Percentiles rank a stretch among this genome's conserved stretches.
These are phyloP conservation scores for Tetramorium parvispinum DNA, from an alignment of 1,140 invertebrate genomes.

Conservation along the genomic window DNA sequence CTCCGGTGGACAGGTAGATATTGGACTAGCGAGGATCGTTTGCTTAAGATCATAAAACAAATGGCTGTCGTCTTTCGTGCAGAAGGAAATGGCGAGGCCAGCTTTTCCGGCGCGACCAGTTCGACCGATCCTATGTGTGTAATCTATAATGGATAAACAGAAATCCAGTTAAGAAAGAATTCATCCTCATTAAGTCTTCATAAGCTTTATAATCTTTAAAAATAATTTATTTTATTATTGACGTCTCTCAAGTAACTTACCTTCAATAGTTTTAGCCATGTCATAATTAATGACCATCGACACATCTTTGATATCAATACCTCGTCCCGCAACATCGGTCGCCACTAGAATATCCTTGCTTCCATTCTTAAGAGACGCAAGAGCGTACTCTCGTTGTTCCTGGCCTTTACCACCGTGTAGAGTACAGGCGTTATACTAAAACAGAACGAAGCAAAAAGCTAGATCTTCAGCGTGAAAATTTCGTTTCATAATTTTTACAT, in stretches of 20 bases:
- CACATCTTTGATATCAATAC: slow-evolving; percentile 99
- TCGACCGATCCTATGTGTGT: slow-evolving; percentile 99
- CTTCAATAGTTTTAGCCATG: slow-evolving; percentile 99
- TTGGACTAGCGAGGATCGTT: slow-evolving; percentile 94
- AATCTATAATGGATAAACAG: slow-evolving; percentile 89
- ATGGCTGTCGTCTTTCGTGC: slow-evolving; percentile 98
- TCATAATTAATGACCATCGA: slow-evolving; percentile 99
- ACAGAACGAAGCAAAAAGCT: not conserved
- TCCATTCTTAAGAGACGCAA: slow-evolving; percentile 97
- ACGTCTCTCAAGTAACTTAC: slow-evolving; percentile 80
- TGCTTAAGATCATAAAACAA: slow-evolving; percentile 99
- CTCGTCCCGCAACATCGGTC: slow-evolving; percentile 99
- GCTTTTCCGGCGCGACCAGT: slow-evolving; percentile 99
- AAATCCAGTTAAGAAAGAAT: slow-evolving; percentile 11
- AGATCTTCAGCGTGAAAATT: not conserved
- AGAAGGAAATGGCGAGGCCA: slow-evolving; percentile 97
- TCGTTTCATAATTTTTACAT: not conserved
- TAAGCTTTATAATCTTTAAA: not conserved
- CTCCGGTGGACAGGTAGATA: slow-evolving; percentile 98
- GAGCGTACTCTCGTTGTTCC: slow-evolving; percentile 99
- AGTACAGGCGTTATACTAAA: slow-evolving; percentile 96
- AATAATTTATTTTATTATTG: not conserved
- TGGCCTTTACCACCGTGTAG: slow-evolving; percentile 99
- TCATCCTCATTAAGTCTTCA: not conserved
- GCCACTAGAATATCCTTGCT: slow-evolving; percentile 99